A percentile compares a stretch with the other conserved stretches of the same genome.
Conservation (phyloP, 2,888 invertebrate genomes). For the Loripinus fragilis region DNA sequence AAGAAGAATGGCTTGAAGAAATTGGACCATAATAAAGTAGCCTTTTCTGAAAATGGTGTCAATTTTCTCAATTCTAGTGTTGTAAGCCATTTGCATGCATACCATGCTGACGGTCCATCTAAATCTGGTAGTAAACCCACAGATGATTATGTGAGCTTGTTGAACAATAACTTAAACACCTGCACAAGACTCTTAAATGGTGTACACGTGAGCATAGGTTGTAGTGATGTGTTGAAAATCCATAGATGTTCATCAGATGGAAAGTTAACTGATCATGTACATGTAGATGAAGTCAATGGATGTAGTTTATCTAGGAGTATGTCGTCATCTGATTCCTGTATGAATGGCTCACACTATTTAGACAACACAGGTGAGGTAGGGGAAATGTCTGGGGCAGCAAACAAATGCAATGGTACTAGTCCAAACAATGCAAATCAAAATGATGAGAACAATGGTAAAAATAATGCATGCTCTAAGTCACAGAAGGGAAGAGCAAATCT, state of each 20-base stretch:
- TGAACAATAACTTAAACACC: not conserved
- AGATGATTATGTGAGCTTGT: not conserved
- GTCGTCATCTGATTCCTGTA: constrained; percentile 6
- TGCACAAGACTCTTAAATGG: not conserved
- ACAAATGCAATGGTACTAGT: not conserved
- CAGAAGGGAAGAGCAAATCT: not conserved
- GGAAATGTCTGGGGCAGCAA: not conserved
- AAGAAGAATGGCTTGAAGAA: not conserved
- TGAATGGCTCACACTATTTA: not conserved
- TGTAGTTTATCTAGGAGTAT: not conserved
- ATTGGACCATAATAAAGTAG: not conserved
- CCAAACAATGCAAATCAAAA: not conserved
- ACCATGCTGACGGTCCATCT: not conserved
- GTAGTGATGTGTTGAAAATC: not conserved
- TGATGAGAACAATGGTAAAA: not conserved
- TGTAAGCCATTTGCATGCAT: not conserved
- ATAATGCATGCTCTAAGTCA: not conserved
- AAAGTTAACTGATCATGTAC: not conserved
- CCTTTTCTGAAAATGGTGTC: not conserved
- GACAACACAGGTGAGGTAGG: not conserved
- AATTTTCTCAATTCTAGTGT: not conserved
- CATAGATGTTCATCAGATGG: constrained; percentile 14
- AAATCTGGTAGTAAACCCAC: not conserved
- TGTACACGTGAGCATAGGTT: not conserved
- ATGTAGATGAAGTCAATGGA: not conserved